These are phyloP conservation scores for Calcarius lapponicus DNA, from an alignment of 2,797 vertebrate species.

Conservation along the genomic window DNA sequence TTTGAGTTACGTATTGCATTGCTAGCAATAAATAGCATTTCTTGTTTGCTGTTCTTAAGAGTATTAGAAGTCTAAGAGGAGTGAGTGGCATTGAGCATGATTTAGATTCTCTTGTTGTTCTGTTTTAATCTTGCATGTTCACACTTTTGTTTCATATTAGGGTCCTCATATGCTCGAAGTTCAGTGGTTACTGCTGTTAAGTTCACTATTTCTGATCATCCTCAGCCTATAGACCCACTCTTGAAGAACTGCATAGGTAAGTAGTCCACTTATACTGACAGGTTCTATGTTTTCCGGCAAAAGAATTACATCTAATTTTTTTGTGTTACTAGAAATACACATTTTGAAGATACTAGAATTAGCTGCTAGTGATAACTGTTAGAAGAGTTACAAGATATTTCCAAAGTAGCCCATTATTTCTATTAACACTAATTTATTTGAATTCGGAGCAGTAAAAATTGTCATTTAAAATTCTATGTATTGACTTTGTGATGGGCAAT, in stretches of 20 bases:
- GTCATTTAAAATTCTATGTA: not conserved
- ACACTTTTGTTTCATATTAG: conserved; percentile 69
- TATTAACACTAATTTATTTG: not conserved
- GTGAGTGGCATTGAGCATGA: not conserved
- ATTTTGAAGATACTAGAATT: not conserved
- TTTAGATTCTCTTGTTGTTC: not conserved
- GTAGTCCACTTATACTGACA: not conserved
- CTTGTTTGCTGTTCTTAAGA: not conserved
- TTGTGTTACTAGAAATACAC: not conserved
- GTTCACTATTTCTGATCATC: conserved; percentile 98
- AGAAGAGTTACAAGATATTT: not conserved
- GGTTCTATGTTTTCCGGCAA: not conserved
- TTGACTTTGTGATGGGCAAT: not conserved
- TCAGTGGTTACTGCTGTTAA: conserved; percentile 98
- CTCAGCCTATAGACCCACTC: conserved; percentile 94
- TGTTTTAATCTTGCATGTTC: not conserved
- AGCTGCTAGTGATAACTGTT: not conserved
- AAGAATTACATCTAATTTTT: not conserved
- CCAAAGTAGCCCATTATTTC: not conserved
- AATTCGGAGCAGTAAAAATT: not conserved
- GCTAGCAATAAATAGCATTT: not conserved
- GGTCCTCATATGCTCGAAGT: conserved; percentile 95
- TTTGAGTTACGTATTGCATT: not conserved
- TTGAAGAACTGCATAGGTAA: conserved; percentile 98
- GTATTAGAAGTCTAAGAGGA: not conserved